Base-by-base conservation (phyloP, 2,888 invertebrate genomes). In the Nomada fabriciana region DNA sequence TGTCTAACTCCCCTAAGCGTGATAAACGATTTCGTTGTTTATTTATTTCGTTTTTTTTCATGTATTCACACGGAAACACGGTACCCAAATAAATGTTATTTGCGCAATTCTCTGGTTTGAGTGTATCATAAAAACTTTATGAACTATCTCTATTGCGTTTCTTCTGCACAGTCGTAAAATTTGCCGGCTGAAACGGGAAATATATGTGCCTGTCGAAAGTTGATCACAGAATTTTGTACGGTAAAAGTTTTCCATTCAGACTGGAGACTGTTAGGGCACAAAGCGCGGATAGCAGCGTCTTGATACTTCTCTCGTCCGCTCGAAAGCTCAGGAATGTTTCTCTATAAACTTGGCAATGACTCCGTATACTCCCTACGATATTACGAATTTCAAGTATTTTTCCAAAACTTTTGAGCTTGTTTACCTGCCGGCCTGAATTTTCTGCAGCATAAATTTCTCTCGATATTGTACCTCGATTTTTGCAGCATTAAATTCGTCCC, bases 321-420 rank as follows among this genome's bases (percentile, higher is more conserved):
- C 61, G 87, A 79, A 76, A 88, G 80, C 70, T 64, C 86, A 86
- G 81, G 87, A 89, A 89, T 89, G 87, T 76, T 71, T 82, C 67
- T 68, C 74, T 80, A 82, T 89, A 89, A 89, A 86, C 83, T 82
- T 84, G 79, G 73, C 87, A 87, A 89, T 88, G 89, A 88, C 83
- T 85, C 83, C 84, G 50, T 68, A 72, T 55, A 87, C 87, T 83
- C 76, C 53, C 69, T 67, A 59, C 71, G 74, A 68, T 76, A 80
- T 80, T 78, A 80, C 81, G 80, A 86, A 82, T 86, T 85, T 86
- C 53, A 77, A 83, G 76, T 84, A 88, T 88, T 88, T 86, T 82
- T 60, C 59, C 80, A 75, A 77, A 88, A 87, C 77, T 87, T 89
- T 77, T 68, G 52, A 75, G 80, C 73, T 70, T 61, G 69, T 87